These are phyloP conservation scores for Cenopis cana DNA, from an alignment of 2,888 invertebrate genomes.

Conservation along the genomic window DNA sequence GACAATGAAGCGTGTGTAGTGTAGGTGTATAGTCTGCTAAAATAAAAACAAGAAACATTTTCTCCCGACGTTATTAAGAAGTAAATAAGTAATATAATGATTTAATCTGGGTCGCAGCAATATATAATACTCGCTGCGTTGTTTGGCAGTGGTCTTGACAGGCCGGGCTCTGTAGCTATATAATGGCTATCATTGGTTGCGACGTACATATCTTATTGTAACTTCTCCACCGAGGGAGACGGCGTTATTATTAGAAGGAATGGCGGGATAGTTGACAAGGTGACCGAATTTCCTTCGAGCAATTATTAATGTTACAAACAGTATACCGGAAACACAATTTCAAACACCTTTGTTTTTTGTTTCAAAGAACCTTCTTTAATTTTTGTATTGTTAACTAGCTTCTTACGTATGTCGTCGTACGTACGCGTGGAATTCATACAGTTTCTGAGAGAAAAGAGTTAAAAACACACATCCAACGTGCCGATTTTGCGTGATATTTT, in stretches of 20 bases:
- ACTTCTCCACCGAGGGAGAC: constrained; percentile 27
- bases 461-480: too few relatives aligned
- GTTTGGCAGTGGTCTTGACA: constrained; percentile 59
- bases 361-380: too few relatives aligned
- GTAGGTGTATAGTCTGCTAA: constrained; percentile 25
- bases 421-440: too few relatives aligned
- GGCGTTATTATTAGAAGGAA: constrained; percentile 6
- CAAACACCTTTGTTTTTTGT: too few relatives aligned
- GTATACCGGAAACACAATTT: too few relatives aligned
- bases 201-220: constrained; percentile 31
- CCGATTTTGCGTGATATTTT: too few relatives aligned
- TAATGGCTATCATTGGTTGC: constrained; percentile 36
- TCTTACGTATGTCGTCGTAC: too few relatives aligned
- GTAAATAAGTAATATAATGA: constrained; percentile 63
- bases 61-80: constrained; percentile 59
- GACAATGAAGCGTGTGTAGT: constrained; percentile 22
- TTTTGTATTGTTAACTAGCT: too few relatives aligned
- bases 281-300: constrained; percentile 21
- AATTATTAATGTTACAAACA: constrained; percentile 16
- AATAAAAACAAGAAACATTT: constrained; percentile 53
- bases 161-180: constrained; percentile 50
- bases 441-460: too few relatives aligned
- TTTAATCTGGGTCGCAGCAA: constrained; percentile 54
- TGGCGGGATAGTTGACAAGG: constrained; percentile 23
- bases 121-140: constrained; percentile 54